Evolutionary conservation across 2,888 invertebrate genomes (phyloP).

Genomic region (Drosophila mimetica): DNA sequence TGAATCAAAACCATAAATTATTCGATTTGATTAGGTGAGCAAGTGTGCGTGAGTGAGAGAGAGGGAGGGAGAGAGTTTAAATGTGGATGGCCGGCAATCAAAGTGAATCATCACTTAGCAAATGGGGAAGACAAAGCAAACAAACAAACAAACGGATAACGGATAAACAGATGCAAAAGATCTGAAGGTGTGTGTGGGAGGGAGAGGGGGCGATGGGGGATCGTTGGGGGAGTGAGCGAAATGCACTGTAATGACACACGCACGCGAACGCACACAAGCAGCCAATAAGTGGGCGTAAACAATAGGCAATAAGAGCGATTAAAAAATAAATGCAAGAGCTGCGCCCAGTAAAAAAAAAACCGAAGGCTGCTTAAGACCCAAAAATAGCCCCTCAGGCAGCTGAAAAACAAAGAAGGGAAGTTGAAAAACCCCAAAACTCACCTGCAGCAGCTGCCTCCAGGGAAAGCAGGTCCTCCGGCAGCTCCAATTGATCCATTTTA

Average conservation of each 20-base stretch:
- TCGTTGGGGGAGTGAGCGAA: conserved; percentile 6
- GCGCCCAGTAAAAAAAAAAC: conserved; percentile 53
- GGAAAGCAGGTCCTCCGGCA: conserved; percentile 46
- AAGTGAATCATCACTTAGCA: conserved; percentile 71
- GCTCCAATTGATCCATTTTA: conserved; percentile 65
- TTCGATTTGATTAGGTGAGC: conserved; percentile 19
- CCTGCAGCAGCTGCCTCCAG: conserved; percentile 35
- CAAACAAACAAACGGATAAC: conserved; percentile 38
- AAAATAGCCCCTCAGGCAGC: conserved; percentile 36
- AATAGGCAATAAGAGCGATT: conserved; percentile 55
- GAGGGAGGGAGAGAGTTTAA: conserved; percentile 15
- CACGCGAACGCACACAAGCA: conserved; percentile 12
- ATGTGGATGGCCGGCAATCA: conserved; percentile 45
- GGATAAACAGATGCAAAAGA: conserved; percentile 45
- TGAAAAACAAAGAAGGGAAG: conserved; percentile 1
- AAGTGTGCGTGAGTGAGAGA: background rate
- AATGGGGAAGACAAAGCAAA: conserved; percentile 55
- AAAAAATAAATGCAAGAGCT: conserved; percentile 27
- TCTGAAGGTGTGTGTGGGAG: conserved; percentile 24
- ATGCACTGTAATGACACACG: conserved; percentile 14
- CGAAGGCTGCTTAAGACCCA: conserved; percentile 13
- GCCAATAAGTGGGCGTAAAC: conserved; percentile 68
- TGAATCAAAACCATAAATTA: conserved; percentile 43
- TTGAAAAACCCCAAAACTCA: conserved; percentile 15
- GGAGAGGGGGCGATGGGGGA: background rate